Evolutionary conservation across 2,888 invertebrate species (phyloP), one percentile per base, ranked within the genome.

Genomic region (Amorpha juglandis): DNA sequence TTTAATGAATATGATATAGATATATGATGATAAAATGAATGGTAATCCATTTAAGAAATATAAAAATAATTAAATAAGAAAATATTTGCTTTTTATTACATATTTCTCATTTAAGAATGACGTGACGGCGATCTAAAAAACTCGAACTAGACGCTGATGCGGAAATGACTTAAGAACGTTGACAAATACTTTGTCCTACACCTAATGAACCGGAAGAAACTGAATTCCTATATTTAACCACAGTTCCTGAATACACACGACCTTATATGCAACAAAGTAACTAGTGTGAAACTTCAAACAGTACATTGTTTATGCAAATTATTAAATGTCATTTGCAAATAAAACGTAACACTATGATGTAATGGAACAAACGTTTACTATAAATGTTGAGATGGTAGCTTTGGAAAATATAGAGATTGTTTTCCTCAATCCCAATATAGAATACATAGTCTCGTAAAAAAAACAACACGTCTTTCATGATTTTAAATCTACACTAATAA

Each of bases 241-340:
- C 19, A 19, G 58, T 58, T 42, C 19, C 19, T 58, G 19, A 12
- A 11, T 42, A 19, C 35, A 11, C 19, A 8, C 35, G 38, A 58
- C 42, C 58, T 58, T 58, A 42, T 42, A 19, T 35, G 35, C 16
- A 12, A 53, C 53, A 53, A 53, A 33, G 19, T 42, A 58, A 42
- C n/a, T n/a, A n/a, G n/a, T n/a, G n/a, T n/a, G n/a, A n/a, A n/a
- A n/a, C 16, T 16, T 42, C 19, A 42, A 42, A 58, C 58, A 58
- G 38, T 16, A 58, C 16, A 42, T 19, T 58, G 42, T 58, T 58
- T 58, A 38, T 42, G 38, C 38, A 42, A 58, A 19, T 38, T 58
- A 7, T 58, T 58, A 38, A 9, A 42, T 42, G n/a, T 19, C 12
- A 38, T 16, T 42, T 6, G 58, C 12, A 58, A 16, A 58, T 19